Percentiles rank a stretch among this genome's conserved stretches.
Conservation (phyloP, 2,113 vertebrate species). For the Callaeas wilsoni region DNA sequence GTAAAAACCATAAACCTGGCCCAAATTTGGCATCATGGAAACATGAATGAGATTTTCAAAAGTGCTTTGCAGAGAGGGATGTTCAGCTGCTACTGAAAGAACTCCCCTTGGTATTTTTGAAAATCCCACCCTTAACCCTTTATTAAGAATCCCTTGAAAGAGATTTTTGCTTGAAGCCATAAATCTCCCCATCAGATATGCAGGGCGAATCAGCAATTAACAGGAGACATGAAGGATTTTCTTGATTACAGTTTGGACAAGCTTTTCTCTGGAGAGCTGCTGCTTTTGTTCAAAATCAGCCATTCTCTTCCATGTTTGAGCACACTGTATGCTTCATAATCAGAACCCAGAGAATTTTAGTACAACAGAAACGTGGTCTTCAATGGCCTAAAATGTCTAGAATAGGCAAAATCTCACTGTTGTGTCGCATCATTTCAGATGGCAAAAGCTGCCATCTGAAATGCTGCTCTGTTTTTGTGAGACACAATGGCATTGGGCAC, state of each 20-base stretch:
- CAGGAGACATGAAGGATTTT: constrained; percentile 35
- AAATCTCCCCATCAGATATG: constrained; percentile 33
- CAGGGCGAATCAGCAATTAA: constrained; percentile 29
- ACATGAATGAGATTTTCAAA: not conserved
- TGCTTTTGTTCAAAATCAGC: constrained; percentile 21
- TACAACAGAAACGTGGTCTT: not conserved
- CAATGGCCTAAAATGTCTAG: not conserved
- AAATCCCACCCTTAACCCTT: constrained; percentile 39
- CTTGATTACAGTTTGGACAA: constrained; percentile 22
- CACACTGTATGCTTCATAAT: not conserved
- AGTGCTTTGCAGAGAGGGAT: not conserved
- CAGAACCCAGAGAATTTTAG: not conserved
- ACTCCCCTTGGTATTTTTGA: not conserved
- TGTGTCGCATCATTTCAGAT: not conserved
- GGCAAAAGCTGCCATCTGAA: not conserved
- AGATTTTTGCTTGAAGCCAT: constrained; percentile 38
- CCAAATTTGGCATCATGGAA: not conserved
- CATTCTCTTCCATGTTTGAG: not conserved
- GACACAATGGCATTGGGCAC: not conserved
- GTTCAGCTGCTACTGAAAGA: not conserved
- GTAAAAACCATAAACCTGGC: not conserved
- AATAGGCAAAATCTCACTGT: not conserved
- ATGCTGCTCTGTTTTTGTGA: not conserved
- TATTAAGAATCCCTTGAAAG: constrained; percentile 42
- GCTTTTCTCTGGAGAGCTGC: constrained; percentile 37